Evolutionary conservation across 2,113 vertebrate genomes (phyloP).

Genomic region (Cinclus mexicanus): DNA sequence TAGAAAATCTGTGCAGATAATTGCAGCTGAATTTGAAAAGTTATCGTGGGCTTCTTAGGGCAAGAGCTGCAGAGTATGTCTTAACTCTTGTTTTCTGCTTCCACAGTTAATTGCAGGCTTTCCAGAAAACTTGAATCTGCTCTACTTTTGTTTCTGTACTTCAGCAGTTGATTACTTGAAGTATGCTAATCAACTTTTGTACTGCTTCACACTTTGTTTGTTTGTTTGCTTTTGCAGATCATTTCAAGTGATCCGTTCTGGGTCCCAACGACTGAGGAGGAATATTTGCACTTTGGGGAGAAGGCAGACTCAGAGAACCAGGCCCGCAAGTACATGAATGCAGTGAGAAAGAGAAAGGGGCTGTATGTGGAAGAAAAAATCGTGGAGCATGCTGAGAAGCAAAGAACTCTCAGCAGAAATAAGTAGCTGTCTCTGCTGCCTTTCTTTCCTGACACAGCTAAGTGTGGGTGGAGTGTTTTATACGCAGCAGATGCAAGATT

Average conservation of each 20-base stretch:
- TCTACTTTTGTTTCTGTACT: background rate
- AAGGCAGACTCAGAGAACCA: constrained; percentile 94
- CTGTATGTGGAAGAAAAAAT: constrained; percentile 95
- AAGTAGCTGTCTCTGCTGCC: constrained; percentile 74
- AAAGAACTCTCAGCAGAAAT: constrained; percentile 93
- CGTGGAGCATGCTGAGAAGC: constrained; percentile 94
- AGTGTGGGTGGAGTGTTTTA: background rate
- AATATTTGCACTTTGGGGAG: constrained; percentile 96
- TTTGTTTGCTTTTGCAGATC: constrained; percentile 71
- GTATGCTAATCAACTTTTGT: background rate
- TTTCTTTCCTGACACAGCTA: background rate
- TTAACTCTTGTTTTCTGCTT: background rate
- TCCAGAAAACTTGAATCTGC: background rate
- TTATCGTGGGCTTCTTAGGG: background rate
- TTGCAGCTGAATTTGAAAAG: background rate
- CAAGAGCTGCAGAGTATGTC: background rate
- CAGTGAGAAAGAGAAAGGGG: constrained; percentile 90
- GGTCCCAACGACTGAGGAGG: constrained; percentile 97
- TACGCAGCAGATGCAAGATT: background rate
- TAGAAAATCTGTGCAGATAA: background rate
- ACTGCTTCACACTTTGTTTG: background rate
- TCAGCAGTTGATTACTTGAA: background rate
- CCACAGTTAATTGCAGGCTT: background rate
- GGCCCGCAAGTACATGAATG: constrained; percentile 94
- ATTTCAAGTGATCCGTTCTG: constrained; percentile 92